Base-by-base conservation (phyloP, 2,888 invertebrate species). In the Acleris laterana region DNA sequence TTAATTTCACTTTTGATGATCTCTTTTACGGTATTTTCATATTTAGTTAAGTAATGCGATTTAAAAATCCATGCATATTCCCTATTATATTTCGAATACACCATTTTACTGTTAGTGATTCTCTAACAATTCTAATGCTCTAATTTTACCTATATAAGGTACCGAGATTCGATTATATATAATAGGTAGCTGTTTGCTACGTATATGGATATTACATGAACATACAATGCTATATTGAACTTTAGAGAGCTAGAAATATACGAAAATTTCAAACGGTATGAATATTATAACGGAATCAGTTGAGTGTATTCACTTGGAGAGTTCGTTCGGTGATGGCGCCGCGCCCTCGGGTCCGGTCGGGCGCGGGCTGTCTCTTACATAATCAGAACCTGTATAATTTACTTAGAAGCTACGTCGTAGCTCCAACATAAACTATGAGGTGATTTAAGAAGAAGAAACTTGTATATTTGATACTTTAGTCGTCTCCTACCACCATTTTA, bases 331-430 rank as follows among this genome's bases (percentile, higher is more conserved):
- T 49, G 53, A 60, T 20, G 53, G 59, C 64, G 25, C 0, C 28
- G 59, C 64, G 53, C 53, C 42, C 53, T 60, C 59, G 64, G 59
- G 28, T 49, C 38, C n/a, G 19, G 19, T 60, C 59, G 59, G 59
- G 53, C 42, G 59, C 53, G 25, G 44, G 53, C 16, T 32, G 59
- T 85, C 88, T 90, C 91, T 91, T 89, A 89, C 91, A 90, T 91
- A 93, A 93, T 93, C 93, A 93, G 91, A 93, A 93, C 93, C 93
- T 90, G 92, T 91, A 85, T 89, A 93, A 93, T 93, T 93, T 93
- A 93, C 93, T 89, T 77, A 88, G 85, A 87, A 81, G 74, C 81
- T 75, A 55, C 46, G 49, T n/a, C 51, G 64, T 73, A 82, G 59
- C 74, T 83, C 88, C 88, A 87, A 87, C 77, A 90, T 93, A 93